These are phyloP conservation scores for Donacobius atricapilla DNA, from an alignment of 2,113 vertebrate genomes.

Conservation along the genomic window DNA sequence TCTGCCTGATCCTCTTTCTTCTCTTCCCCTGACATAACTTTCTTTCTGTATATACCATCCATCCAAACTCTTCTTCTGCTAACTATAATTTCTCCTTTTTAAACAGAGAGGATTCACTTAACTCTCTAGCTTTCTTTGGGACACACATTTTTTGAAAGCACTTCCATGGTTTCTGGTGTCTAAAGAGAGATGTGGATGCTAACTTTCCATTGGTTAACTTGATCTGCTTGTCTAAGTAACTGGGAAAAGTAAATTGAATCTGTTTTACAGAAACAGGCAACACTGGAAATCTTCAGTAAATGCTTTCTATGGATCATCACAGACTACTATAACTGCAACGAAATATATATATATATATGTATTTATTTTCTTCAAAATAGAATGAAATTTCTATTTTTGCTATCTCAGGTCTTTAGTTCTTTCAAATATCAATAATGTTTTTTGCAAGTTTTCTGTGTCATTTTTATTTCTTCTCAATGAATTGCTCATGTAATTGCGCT, in stretches of 20 bases:
- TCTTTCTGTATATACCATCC: not conserved
- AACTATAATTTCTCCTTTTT: not conserved
- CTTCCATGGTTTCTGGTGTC: not conserved
- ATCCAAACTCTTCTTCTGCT: not conserved
- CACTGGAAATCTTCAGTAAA: not conserved
- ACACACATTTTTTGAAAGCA: not conserved
- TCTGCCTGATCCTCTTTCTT: not conserved
- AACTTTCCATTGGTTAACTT: not conserved
- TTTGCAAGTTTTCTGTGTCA: not conserved
- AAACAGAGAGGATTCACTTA: not conserved
- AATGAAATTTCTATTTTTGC: not conserved
- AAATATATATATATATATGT: accelerated
- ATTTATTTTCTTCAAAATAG: not conserved
- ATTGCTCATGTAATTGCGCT: not conserved
- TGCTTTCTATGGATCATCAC: not conserved
- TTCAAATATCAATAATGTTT: not conserved
- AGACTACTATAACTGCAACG: not conserved
- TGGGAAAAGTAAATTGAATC: not conserved
- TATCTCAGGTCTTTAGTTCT: not conserved
- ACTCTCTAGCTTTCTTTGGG: not conserved
- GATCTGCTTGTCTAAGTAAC: not conserved
- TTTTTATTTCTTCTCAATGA: not conserved
- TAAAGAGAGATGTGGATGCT: not conserved
- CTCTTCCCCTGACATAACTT: not conserved
- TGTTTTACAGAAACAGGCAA: not conserved